Conservation (phyloP, 1,140 invertebrate genomes). For the Achroia grisella region DNA sequence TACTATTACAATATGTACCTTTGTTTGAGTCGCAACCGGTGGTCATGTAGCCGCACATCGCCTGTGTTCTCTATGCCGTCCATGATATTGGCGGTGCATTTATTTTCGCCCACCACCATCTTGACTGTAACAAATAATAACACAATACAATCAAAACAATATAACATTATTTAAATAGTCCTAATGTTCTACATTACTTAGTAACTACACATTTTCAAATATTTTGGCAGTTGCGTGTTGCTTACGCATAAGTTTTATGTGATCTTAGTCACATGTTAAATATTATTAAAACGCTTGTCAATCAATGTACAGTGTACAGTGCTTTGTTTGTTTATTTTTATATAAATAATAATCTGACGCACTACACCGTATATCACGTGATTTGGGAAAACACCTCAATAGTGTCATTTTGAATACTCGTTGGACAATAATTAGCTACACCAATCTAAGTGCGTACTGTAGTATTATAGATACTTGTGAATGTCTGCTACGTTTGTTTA, state of each 20-base stretch:
- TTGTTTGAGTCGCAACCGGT: slow-evolving; percentile 86
- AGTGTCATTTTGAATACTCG: slow-evolving; percentile 24
- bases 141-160: not conserved
- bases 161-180: not conserved
- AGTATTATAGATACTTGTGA: slow-evolving; percentile 7
- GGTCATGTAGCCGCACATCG: slow-evolving; percentile 86
- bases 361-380: slow-evolving; percentile 9
- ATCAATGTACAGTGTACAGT: no score
- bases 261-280: no score
- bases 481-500: slow-evolving; percentile 29
- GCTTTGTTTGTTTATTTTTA: not conserved
- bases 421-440: slow-evolving; percentile 21
- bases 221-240: not conserved
- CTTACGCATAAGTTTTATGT: no score
- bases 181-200: not conserved
- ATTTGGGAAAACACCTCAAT: slow-evolving; percentile 31
- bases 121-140: slow-evolving; percentile 67
- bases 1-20: slow-evolving; percentile 75
- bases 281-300: no score
- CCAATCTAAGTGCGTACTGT: slow-evolving; percentile 10
- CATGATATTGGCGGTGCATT: slow-evolving; percentile 83
- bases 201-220: not conserved
- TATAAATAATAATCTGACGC: not conserved
- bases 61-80: slow-evolving; percentile 88
- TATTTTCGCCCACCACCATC: slow-evolving; percentile 84